Evolutionary conservation across 1,140 invertebrate species (phyloP).

Genomic region (Lucilia sericata): DNA sequence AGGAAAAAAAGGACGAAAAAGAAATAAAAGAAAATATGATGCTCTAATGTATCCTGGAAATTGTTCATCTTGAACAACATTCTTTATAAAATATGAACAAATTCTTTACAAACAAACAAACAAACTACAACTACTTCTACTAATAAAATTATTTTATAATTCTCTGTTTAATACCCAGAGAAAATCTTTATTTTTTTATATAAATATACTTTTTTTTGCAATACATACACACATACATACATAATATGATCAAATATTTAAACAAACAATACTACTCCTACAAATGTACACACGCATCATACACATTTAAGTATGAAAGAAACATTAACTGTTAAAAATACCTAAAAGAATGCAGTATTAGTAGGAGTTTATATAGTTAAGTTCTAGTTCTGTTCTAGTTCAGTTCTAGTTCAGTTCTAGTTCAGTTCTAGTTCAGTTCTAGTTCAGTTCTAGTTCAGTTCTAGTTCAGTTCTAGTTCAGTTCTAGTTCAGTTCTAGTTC

Average conservation of each 20-base stretch:
- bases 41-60: conserved; percentile 4
- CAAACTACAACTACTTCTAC: not conserved
- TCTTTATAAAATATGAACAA: conserved; percentile 7
- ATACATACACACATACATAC: not conserved
- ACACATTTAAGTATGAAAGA: too few species aligned
- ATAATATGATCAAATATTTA: not conserved
- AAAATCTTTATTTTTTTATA: not conserved
- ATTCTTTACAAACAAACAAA: conserved; percentile 8
- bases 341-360: too few species aligned
- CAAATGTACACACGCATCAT: too few species aligned
- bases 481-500: too few species aligned
- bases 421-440: too few species aligned
- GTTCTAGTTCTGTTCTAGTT: too few species aligned
- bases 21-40: not conserved
- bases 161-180: conserved; percentile 1
- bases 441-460: too few species aligned
- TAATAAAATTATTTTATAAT: conserved; percentile 28
- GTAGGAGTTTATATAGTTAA: too few species aligned
- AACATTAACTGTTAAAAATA: too few species aligned
- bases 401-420: too few species aligned
- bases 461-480: too few species aligned
- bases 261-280: not conserved
- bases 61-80: conserved; percentile 6
- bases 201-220: not conserved
- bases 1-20: too few species aligned